Evolutionary conservation across 2,888 invertebrate species (phyloP).

Genomic region (Seira sanloemensis): DNA sequence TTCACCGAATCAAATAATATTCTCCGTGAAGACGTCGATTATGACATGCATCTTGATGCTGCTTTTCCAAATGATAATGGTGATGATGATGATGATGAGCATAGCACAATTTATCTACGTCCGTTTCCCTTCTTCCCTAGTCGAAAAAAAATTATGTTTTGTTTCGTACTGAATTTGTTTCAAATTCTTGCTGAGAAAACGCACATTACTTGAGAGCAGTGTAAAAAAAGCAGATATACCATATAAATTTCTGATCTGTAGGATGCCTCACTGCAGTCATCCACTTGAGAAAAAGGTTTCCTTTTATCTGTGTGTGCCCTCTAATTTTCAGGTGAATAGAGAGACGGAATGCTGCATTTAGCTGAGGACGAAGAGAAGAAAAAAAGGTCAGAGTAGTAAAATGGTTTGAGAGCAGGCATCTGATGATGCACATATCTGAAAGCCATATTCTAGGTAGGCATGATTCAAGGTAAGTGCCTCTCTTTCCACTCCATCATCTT

Average conservation of each 20-base stretch:
- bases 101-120: constrained; percentile 43
- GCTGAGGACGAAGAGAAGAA: too few species aligned
- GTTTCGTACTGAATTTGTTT: too few species aligned
- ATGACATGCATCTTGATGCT: not conserved
- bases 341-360: not conserved
- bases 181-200: not conserved
- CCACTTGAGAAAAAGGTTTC: not conserved
- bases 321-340: constrained; percentile 33
- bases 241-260: too few species aligned
- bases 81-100: not conserved
- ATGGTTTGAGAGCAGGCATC: not conserved
- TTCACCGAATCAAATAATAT: not conserved
- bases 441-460: not conserved
- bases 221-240: too few species aligned
- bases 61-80: not conserved
- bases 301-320: constrained; percentile 18
- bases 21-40: not conserved
- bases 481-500: constrained; percentile 15
- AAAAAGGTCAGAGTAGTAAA: not conserved
- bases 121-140: constrained; percentile 13
- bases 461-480: not conserved
- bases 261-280: not conserved
- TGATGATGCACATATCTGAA: not conserved
- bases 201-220: not conserved
- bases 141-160: not conserved